Evolutionary conservation across 2,797 vertebrate genomes (phyloP).

Genomic region (Oreonectes daqikongensis): DNA sequence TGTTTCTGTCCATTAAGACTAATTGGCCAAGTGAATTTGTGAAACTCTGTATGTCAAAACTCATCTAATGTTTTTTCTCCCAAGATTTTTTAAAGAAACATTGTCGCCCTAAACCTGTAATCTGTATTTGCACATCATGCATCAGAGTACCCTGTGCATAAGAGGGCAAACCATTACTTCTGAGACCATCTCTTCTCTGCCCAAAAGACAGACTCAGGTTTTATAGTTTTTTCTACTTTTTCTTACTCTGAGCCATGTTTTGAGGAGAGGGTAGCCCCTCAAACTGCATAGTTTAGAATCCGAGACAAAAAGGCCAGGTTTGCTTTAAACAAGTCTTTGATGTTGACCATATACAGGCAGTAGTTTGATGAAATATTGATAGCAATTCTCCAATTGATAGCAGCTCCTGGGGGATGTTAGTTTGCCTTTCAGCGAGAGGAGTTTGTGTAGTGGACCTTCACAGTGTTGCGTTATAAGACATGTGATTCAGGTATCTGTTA

Average conservation of each 20-base stretch:
- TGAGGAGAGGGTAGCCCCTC: constrained; percentile 2
- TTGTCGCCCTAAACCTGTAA: background rate
- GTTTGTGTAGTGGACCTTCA: constrained; percentile 60
- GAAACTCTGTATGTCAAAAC: background rate
- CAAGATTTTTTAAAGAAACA: background rate
- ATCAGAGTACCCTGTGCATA: background rate
- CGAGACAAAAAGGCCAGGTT: constrained; percentile 76
- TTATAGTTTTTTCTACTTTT: background rate
- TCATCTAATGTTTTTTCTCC: background rate
- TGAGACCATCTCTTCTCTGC: constrained; percentile 10
- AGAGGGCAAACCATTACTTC: background rate
- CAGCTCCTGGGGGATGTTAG: constrained; percentile 72
- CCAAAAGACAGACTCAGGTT: constrained; percentile 12
- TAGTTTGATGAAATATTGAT: constrained; percentile 84
- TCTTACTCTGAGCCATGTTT: constrained; percentile 15
- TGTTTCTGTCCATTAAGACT: too few species aligned
- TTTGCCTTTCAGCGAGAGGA: constrained; percentile 65
- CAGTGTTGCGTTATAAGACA: background rate
- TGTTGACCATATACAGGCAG: constrained; percentile 77
- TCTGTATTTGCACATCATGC: background rate
- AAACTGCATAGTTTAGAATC: constrained; percentile 61
- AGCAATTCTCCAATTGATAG: constrained; percentile 68
- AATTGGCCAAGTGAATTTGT: too few species aligned
- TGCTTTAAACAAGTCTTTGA: constrained; percentile 75
- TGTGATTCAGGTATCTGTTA: constrained; percentile 62